phyloP scores from a whole-genome alignment of 2,113 vertebrate genomes.

The Charina bottae region DNA sequence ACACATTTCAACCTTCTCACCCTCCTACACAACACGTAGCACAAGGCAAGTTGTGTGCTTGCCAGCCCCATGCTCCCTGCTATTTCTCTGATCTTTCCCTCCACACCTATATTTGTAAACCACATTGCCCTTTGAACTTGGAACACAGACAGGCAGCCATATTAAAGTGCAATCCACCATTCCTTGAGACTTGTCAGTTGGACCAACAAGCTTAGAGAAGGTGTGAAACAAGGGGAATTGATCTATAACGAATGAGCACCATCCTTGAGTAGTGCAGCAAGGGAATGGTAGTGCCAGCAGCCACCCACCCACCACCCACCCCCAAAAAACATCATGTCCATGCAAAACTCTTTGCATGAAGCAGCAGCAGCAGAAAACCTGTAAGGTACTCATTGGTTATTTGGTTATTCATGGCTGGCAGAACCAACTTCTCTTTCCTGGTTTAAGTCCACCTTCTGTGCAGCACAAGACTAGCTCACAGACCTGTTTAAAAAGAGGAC shows the following conservation, averaged over 20 bases:
- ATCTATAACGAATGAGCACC: background rate
- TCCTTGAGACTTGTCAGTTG: background rate
- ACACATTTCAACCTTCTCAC: background rate
- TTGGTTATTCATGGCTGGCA: background rate
- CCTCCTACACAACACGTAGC: background rate
- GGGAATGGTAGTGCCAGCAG: background rate
- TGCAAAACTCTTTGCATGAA: background rate
- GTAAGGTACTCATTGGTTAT: background rate
- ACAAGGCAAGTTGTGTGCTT: background rate
- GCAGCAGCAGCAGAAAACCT: background rate
- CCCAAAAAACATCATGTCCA: background rate
- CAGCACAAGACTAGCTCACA: background rate
- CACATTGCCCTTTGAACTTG: too few species aligned
- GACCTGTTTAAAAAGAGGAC: too few species aligned
- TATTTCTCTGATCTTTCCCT: background rate
- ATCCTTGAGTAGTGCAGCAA: background rate
- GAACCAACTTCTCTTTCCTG: background rate
- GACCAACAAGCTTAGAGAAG: background rate
- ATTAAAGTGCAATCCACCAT: too few species aligned
- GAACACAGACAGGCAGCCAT: too few species aligned
- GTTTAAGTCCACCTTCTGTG: background rate
- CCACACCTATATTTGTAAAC: background rate
- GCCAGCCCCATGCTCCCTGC: background rate
- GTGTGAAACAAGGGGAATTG: background rate
- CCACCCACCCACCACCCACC: background rate